Evolutionary conservation across 2,113 vertebrate genomes (phyloP).

Genomic region (Neogale vison): DNA sequence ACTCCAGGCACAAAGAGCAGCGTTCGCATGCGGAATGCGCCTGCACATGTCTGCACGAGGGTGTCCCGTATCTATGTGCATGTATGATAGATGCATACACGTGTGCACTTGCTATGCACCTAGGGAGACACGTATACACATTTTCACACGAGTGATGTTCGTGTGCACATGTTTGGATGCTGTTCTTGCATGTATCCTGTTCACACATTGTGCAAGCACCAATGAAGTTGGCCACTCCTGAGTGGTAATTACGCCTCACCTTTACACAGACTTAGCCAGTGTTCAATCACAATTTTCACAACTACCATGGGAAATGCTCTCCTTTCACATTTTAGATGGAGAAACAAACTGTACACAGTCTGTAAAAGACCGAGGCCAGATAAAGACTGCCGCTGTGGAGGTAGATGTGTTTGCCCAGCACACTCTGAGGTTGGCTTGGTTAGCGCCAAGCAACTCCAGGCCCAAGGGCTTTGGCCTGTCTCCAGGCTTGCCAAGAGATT

Average conservation of each 20-base stretch:
- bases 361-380: neutral
- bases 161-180: neutral
- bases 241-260: neutral
- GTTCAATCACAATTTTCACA: constrained; percentile 7
- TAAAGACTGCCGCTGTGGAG: neutral
- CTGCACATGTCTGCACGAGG: neutral
- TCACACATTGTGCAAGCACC: neutral
- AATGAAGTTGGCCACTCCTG: neutral
- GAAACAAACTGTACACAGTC: neutral
- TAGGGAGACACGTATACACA: neutral
- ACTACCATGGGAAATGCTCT: neutral
- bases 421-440: neutral
- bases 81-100: neutral
- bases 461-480: neutral
- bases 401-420: neutral
- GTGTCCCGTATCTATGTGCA: neutral
- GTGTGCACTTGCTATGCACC: neutral
- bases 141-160: neutral
- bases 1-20: neutral
- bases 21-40: neutral
- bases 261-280: neutral
- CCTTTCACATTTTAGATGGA: neutral
- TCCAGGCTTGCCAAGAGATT: neutral
- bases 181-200: neutral
- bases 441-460: neutral